A percentile compares a stretch with the other conserved stretches of the same genome.
Conservation (phyloP, 2,113 vertebrate genomes). For the Gorsachius goisagi region DNA sequence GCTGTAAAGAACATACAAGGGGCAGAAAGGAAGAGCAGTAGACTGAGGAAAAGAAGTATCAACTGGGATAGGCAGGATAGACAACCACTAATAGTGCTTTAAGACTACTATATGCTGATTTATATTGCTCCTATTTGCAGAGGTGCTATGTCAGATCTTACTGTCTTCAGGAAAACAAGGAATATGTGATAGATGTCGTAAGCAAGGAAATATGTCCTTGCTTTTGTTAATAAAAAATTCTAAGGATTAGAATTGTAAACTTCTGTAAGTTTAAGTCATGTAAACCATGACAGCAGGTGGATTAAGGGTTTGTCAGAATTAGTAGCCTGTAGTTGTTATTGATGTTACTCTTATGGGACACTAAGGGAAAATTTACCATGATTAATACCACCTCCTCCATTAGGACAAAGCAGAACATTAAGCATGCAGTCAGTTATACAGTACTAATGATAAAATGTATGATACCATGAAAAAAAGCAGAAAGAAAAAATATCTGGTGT, state of each 20-base stretch:
- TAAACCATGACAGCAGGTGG: neutral
- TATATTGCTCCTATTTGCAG: neutral
- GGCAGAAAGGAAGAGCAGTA: neutral
- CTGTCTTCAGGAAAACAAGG: neutral
- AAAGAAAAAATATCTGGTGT: neutral
- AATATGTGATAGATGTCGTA: neutral
- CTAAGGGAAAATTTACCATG: neutral
- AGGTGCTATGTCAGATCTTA: neutral
- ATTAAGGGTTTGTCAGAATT: neutral
- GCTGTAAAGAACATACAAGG: neutral
- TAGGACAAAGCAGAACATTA: neutral
- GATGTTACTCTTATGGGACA: neutral
- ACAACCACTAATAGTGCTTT: neutral
- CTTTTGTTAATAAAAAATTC: neutral
- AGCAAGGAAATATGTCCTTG: neutral
- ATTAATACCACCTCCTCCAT: neutral
- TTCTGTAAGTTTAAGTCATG: neutral
- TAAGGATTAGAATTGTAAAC: neutral
- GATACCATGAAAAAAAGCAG: neutral
- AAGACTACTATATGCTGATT: neutral
- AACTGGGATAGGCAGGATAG: neutral
- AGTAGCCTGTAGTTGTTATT: neutral
- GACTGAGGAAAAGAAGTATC: neutral
- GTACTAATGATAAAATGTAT: neutral
- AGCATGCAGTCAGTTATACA: neutral